Percentiles rank a stretch among this genome's conserved stretches.
These are phyloP conservation scores for Conger conger DNA, from an alignment of 2,113 vertebrate genomes.

Conservation along the genomic window DNA sequence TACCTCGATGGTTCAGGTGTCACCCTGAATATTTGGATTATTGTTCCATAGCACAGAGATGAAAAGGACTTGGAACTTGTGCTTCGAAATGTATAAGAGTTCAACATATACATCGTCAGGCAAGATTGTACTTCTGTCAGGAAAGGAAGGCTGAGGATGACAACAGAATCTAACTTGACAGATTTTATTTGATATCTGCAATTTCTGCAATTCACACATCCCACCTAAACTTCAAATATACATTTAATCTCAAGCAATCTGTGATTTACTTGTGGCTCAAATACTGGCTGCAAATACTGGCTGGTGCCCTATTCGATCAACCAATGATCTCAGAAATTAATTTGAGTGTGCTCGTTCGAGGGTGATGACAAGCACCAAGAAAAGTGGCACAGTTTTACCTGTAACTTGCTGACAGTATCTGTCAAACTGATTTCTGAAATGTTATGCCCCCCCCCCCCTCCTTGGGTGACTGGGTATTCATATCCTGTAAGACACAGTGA, in stretches of 20 bases:
- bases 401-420: slow-evolving; percentile 53
- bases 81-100: not conserved
- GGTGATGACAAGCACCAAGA: slow-evolving; percentile 52
- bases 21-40: no score
- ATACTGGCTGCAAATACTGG: not conserved
- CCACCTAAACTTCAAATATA: no score
- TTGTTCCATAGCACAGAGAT: no score
- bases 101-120: not conserved
- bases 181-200: no score
- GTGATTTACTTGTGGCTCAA: no score
- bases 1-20: not conserved
- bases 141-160: not conserved
- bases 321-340: not conserved
- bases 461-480: not conserved
- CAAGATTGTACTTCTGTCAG: not conserved
- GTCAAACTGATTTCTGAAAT: slow-evolving; percentile 43
- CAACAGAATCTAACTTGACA: not conserved
- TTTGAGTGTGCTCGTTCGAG: slow-evolving; percentile 19
- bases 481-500: not conserved
- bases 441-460: slow-evolving; percentile 31
- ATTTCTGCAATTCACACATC: no score
- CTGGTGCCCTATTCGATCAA: not conserved
- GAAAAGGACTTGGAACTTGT: no score
- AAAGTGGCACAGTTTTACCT: slow-evolving; percentile 43
- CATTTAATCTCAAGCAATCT: no score